Base-by-base conservation (phyloP, 2,888 invertebrate genomes). In the Erebia palarica region DNA sequence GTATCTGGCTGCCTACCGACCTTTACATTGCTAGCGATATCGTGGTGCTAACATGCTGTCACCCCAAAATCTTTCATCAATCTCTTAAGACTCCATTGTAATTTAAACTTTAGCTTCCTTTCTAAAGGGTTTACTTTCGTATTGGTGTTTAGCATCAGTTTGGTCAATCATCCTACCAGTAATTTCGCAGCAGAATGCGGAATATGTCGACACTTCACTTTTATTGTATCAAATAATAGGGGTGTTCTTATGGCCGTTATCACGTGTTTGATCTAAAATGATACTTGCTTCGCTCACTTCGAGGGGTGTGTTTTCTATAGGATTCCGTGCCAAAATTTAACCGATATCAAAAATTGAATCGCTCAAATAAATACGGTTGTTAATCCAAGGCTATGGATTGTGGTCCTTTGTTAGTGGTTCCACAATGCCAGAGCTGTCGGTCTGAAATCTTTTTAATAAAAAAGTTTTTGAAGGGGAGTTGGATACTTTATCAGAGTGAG, bases 181-280 rank as follows among this genome's bases (percentile, higher is more conserved):
- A 78, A 81, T 85, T 86, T 86, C 79, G 90, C 89, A 89, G 87
- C 89, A 91, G 91, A 91, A 92, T 91, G 88, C 89, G 86, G 89
- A 92, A 92, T 92, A 93, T 92, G 92, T 92, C 90, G 90, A 90
- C 91, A 93, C 92, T 93, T 93, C 91, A 91, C 88, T 93, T 93
- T 93, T 92, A 93, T 93, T 93, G 92, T 93, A 92, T 91, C 91
- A 88, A 93, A 93, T 92, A 92, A 92, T 93, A 92, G 92, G 92
- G 92, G 93, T 88, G 88, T 92, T 92, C 92, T 92, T 91, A 91
- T 88, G 86, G 88, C 89, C 82, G 90, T 93, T 92, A 93, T 93
- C 93, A 91, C 91, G 93, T 93, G 93, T 93, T 91, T 92, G 91
- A 93, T 93, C 92, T 93, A 91, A 92, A 93, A 92, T 90, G 92